Percentiles rank a stretch among this genome's conserved stretches.
phyloP scores from a whole-genome alignment of 2,797 vertebrate genomes.

The Pseudotriccus pelzelni region DNA sequence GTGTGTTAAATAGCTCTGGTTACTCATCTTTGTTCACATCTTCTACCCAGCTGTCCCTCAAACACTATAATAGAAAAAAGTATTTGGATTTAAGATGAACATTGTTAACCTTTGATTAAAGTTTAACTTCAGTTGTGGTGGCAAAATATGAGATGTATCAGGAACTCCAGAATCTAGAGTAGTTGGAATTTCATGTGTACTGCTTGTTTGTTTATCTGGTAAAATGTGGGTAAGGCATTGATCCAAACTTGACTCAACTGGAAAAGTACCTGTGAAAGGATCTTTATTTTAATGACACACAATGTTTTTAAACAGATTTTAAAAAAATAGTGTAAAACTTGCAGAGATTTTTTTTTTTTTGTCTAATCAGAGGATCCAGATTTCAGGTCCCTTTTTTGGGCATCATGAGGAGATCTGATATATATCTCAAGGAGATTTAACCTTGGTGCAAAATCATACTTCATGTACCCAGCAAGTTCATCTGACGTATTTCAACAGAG shows the following conservation, averaged over 20 bases:
- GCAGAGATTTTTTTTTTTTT: background rate
- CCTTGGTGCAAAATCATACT: conserved; percentile 1
- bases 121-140: background rate
- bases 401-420: background rate
- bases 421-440: background rate
- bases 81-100: background rate
- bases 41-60: background rate
- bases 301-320: background rate
- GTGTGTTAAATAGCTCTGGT: background rate
- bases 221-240: background rate
- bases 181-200: background rate
- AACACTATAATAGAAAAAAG: background rate
- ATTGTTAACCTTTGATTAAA: background rate
- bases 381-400: background rate
- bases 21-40: background rate
- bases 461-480: conserved; percentile 19
- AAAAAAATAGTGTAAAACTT: background rate
- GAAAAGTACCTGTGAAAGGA: background rate
- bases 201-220: background rate
- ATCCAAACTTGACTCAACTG: background rate
- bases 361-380: background rate
- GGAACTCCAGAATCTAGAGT: background rate
- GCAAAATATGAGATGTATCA: background rate
- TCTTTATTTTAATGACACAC: background rate
- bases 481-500: conserved; percentile 68